Conservation (phyloP, 2,888 invertebrate species). For the Cryptus armator region DNA sequence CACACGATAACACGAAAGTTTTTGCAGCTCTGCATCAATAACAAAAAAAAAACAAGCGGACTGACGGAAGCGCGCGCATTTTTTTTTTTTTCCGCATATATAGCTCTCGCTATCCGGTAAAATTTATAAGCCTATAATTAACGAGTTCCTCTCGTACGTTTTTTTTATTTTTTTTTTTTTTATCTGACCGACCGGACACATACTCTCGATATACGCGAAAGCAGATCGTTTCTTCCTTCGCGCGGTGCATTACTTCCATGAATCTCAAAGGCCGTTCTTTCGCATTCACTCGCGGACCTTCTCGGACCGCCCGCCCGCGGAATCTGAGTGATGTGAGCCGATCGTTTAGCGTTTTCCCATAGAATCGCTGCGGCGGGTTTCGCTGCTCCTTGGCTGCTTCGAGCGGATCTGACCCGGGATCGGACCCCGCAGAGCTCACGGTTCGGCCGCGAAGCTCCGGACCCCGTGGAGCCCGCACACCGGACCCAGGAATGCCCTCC, state of each 20-base stretch:
- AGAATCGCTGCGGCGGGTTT: conserved; percentile 68
- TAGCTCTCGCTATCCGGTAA: conserved; percentile 3
- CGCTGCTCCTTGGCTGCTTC: conserved; percentile 31
- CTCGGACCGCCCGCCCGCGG: conserved; percentile 67
- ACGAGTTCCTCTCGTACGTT: conserved; percentile 20
- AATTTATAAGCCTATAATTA: conserved; percentile 21
- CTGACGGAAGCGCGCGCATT: neutral
- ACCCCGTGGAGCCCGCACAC: conserved; percentile 63
- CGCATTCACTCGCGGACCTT: conserved; percentile 24
- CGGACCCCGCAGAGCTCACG: conserved; percentile 78
- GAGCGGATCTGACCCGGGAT: conserved; percentile 84
- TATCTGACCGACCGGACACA: conserved; percentile 4
- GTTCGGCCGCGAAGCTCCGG: conserved; percentile 48
- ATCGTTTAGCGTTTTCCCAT: conserved; percentile 85
- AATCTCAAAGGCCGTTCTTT: conserved; percentile 34
- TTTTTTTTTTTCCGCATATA: neutral
- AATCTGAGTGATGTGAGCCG: conserved; percentile 85
- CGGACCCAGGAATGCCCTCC: conserved; percentile 81
- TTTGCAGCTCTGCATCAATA: neutral
- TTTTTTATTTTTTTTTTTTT: neutral
- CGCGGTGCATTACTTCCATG: conserved; percentile 31
- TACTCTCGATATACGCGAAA: conserved; percentile 47
- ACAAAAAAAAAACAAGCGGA: neutral
- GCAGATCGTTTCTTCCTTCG: conserved; percentile 39
- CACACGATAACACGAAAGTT: too few relatives aligned